Conservation (phyloP, 2,797 vertebrate genomes). For the Threskiornis aethiopicus region DNA sequence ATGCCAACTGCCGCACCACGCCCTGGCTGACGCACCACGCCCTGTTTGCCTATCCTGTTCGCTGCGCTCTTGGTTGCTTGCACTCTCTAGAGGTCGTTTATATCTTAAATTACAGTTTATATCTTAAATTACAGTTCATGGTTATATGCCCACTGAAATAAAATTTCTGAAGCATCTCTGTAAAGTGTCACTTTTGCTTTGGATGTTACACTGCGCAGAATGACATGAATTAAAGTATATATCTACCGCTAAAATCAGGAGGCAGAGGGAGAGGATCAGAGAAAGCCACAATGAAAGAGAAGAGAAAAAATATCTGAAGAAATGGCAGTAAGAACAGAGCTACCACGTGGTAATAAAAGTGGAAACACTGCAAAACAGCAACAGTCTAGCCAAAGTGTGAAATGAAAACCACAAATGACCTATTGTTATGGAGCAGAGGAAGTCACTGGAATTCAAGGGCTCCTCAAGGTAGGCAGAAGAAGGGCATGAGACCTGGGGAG, state of each 20-base stretch:
- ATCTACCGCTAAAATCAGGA: background rate
- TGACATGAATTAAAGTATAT: background rate
- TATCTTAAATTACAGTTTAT: too few species aligned
- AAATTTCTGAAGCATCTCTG: background rate
- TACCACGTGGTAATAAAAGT: rapidly evolving
- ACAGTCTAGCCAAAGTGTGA: background rate
- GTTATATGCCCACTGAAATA: background rate
- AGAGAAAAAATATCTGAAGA: background rate
- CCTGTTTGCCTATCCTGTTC: too few species aligned
- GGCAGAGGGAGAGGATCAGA: background rate
- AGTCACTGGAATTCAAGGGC: background rate
- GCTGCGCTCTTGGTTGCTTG: too few species aligned
- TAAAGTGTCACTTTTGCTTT: background rate
- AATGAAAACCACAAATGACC: background rate
- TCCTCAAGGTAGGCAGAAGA: background rate
- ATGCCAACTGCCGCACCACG: too few species aligned
- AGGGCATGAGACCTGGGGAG: background rate
- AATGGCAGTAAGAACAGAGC: background rate
- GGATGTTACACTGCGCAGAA: background rate
- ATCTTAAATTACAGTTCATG: background rate
- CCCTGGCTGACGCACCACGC: too few species aligned
- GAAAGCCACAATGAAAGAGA: background rate
- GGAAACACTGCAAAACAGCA: background rate
- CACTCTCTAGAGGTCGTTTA: too few species aligned
- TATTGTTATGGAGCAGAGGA: background rate